Base-by-base conservation (phyloP, 2,888 invertebrate species). In the Platerodrilus igneus region DNA sequence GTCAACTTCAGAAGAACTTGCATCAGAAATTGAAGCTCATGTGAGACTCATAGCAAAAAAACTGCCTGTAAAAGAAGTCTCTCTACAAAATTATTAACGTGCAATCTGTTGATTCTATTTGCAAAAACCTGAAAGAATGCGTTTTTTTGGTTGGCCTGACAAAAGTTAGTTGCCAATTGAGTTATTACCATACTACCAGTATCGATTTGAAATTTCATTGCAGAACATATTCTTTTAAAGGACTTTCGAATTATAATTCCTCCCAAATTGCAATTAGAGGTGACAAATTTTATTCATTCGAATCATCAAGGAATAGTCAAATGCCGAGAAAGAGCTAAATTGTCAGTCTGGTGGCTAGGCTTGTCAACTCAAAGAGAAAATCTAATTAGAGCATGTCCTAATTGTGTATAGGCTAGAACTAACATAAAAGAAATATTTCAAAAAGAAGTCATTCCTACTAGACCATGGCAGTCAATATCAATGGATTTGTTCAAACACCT, bases 161-260 rank as follows among this genome's bases (percentile, higher is more conserved):
- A 47, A 41, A 30, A 31, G 29, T 10, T 25, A 39, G 15, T 22
- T 33, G 8, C 9, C 14, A 9, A 23, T 30, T 2, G 38, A 37
- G 18, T 20, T 51, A 25, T 22, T 14, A 20, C 45, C 33, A 3
- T 51, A 48, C 34, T 43, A 37, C 19, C 32, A 45, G 10, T 37
- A 46, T 5, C 45, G 44, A 37, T 34, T 50, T 13, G 26, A 45
- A 14, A 33, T 55, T 21, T 43, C 48, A 13, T 49, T 6, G 37
- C 23, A 13, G 44, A 53, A 11, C 46, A 33, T 2, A 38, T 51
- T 11, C 22, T 57, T 4, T 19, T 53, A 16, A 51, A 39, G 27
- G 40, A 51, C 17, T 36, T 40, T 27, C 29, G 49, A 18, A 28
- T 55, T 13, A 28, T 55, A 22, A 40, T 40, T 14, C 47, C 40